Evolutionary conservation across 2,888 invertebrate species (phyloP).

Genomic region (Chalcis sispes): DNA sequence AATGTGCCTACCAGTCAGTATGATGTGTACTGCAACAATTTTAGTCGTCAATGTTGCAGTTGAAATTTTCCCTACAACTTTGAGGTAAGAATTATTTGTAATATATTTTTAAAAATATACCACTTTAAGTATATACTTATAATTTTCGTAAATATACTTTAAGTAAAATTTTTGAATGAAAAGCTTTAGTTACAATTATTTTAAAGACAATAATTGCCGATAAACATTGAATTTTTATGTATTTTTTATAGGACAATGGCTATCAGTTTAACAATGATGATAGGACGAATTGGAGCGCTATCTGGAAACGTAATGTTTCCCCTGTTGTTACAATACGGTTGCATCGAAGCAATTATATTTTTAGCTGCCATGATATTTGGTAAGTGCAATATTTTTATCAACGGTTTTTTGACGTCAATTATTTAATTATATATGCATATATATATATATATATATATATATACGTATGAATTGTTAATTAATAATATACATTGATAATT

Average conservation of each 20-base stretch:
- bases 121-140: too few species aligned
- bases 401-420: too few species aligned
- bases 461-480: too few species aligned
- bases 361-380: conserved; percentile 63
- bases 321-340: conserved; percentile 68
- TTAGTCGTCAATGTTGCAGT: conserved; percentile 81
- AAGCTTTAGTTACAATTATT: too few species aligned
- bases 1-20: conserved; percentile 64
- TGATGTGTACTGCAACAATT: conserved; percentile 62
- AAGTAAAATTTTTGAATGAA: too few species aligned
- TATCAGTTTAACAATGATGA: conserved; percentile 71
- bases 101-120: too few species aligned
- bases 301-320: conserved; percentile 73
- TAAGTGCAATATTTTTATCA: too few species aligned
- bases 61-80: conserved; percentile 81
- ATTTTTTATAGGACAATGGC: conserved; percentile 71
- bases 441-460: too few species aligned
- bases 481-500: too few species aligned
- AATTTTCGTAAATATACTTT: too few species aligned
- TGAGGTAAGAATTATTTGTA: conserved; percentile 78
- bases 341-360: conserved; percentile 64
- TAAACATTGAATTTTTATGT: conserved; percentile 12
- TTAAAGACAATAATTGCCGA: too few species aligned
- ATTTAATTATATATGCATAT: too few species aligned
- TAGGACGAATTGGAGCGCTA: conserved; percentile 72